Percentiles rank a stretch among this genome's conserved stretches.
phyloP scores from a whole-genome alignment of 2,113 vertebrate genomes.

The Aleadryas rufinucha region DNA sequence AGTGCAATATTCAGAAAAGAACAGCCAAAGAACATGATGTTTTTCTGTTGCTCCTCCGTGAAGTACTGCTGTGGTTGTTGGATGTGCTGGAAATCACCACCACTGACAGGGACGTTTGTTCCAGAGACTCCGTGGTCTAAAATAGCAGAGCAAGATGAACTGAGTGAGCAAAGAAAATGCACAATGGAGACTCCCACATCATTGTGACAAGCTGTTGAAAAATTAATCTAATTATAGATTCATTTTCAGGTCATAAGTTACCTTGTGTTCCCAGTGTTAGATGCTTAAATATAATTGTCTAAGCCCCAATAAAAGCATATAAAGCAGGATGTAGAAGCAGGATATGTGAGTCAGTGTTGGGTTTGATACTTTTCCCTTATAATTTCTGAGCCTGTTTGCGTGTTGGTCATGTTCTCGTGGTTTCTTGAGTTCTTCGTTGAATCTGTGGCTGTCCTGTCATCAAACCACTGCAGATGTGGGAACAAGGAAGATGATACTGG shows the following conservation, averaged over 20 bases:
- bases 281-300: not conserved
- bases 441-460: rapidly evolving
- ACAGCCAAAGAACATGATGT: rapidly evolving
- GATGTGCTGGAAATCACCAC: not conserved
- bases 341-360: not conserved
- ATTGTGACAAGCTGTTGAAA: not conserved
- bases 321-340: not conserved
- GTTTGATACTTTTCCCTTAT: rapidly evolving
- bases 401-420: rapidly evolving
- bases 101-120: not conserved
- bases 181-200: not conserved
- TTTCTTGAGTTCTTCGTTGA: not conserved
- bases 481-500: not conserved
- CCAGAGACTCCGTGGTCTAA: not conserved
- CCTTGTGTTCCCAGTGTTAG: not conserved
- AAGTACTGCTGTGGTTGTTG: not conserved
- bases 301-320: not conserved
- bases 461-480: not conserved
- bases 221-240: not conserved
- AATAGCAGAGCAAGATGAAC: not conserved
- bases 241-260: not conserved
- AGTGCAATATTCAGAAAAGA: not conserved
- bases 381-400: not conserved
- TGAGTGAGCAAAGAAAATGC: not conserved
- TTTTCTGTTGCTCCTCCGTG: not conserved